Conservation (phyloP, 2,888 invertebrate genomes). For the Nezara viridula region DNA sequence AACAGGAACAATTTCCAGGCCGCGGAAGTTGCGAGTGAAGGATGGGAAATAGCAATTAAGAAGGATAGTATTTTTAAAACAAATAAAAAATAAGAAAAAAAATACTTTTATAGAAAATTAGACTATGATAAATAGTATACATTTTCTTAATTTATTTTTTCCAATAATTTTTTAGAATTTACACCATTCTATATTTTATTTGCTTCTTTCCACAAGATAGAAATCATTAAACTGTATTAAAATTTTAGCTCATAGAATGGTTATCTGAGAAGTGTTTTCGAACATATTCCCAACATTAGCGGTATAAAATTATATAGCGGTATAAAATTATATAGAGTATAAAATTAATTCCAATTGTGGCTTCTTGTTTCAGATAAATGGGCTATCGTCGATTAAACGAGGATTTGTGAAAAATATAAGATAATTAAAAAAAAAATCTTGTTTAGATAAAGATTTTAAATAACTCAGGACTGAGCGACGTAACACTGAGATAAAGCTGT, state of each 20-base stretch:
- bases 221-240: neutral
- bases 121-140: neutral
- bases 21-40: neutral
- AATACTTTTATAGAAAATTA: no score
- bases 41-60: neutral
- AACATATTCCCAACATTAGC: neutral
- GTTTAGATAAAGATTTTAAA: conserved; percentile 4
- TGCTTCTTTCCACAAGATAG: neutral
- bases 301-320: no score
- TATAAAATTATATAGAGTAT: no score
- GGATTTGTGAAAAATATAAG: neutral
- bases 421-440: neutral
- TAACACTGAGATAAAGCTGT: conserved; percentile 11
- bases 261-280: neutral
- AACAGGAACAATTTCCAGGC: neutral
- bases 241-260: neutral
- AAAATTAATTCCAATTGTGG: neutral
- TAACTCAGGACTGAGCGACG: neutral
- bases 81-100: neutral
- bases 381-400: neutral
- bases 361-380: neutral
- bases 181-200: neutral
- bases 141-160: neutral
- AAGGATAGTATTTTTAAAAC: neutral
- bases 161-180: no score